Conservation (phyloP, 1,140 invertebrate genomes). For the Chironomus tepperi region DNA sequence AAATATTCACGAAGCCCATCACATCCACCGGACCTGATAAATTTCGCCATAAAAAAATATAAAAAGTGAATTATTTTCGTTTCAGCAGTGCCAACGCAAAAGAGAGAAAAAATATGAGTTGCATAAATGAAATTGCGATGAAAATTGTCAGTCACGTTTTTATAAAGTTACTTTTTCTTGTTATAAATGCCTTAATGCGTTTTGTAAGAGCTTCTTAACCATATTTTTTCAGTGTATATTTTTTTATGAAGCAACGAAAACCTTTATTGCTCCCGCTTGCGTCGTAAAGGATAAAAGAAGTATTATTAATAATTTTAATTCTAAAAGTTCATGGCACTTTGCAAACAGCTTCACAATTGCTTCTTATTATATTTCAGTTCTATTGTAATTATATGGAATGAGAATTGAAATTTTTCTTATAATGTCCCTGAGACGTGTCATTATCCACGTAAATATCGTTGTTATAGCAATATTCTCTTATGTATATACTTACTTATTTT, state of each 20-base stretch:
- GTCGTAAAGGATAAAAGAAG: background rate
- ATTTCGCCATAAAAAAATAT: no score
- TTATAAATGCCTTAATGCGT: no score
- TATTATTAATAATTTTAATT: background rate
- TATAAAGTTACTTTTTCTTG: background rate
- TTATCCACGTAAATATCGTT: background rate
- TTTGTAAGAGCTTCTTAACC: no score
- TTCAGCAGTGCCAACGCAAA: background rate
- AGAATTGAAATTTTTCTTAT: background rate
- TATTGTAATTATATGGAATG: background rate
- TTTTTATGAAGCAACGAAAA: background rate
- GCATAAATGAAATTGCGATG: background rate
- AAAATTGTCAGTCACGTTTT: conserved; percentile 10
- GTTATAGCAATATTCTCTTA: no score
- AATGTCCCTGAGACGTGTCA: background rate
- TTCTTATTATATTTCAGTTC: background rate
- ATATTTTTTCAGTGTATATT: no score
- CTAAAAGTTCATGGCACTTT: background rate
- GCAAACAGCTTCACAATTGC: background rate
- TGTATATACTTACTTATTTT: no score
- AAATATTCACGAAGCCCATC: no score
- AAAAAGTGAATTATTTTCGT: background rate
- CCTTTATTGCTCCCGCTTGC: background rate
- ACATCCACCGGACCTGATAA: no score
- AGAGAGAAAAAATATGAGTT: background rate